Evolutionary conservation across 2,888 invertebrate genomes (phyloP).

Genomic region (Ophonus ardosiacus): DNA sequence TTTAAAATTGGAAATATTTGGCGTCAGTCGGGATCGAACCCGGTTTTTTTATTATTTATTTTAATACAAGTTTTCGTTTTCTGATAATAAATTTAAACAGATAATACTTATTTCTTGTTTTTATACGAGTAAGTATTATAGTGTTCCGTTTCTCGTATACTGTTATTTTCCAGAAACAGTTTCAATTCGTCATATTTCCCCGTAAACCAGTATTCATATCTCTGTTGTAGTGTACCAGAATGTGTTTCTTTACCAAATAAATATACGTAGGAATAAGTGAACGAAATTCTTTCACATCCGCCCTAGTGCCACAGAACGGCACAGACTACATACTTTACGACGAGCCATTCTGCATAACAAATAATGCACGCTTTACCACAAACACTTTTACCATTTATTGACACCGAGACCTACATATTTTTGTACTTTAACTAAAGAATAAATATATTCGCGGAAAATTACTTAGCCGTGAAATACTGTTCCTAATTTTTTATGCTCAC

Average conservation of each 20-base stretch:
- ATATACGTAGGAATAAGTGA: not conserved
- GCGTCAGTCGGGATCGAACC: no score
- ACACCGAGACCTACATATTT: conserved; percentile 21
- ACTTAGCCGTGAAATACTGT: no score
- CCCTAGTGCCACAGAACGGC: conserved; percentile 6
- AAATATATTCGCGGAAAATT: not conserved
- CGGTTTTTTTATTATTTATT: no score
- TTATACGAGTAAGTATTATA: no score
- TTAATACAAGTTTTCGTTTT: no score
- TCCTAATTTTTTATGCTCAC: no score
- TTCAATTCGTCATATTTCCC: no score
- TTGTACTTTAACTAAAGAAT: not conserved
- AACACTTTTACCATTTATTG: conserved; percentile 32
- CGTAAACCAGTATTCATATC: no score
- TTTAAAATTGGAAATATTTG: no score
- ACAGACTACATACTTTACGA: conserved; percentile 22
- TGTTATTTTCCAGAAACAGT: not conserved
- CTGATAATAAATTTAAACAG: no score
- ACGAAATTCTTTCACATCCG: conserved; percentile 31
- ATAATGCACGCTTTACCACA: conserved; percentile 11
- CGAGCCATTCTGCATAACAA: not conserved
- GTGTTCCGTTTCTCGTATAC: not conserved
- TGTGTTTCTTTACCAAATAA: not conserved
- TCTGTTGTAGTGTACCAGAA: not conserved
- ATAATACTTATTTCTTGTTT: no score